Conservation (phyloP, 2,113 vertebrate species). For the Galeopterus variegatus region DNA sequence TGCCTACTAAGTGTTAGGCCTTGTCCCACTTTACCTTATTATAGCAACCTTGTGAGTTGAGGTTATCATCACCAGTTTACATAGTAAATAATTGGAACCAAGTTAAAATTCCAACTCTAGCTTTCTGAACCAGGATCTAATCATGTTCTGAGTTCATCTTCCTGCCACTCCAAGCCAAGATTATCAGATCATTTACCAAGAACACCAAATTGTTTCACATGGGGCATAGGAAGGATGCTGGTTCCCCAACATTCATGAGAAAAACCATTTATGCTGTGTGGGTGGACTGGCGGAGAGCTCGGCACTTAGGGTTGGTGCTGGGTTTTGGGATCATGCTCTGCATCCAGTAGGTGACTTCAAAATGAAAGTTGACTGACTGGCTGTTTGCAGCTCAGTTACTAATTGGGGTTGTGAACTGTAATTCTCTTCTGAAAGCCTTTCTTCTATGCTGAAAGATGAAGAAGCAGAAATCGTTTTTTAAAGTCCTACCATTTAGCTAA, state of each 20-base stretch:
- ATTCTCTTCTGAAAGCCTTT: not conserved
- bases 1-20: constrained; percentile 7
- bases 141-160: not conserved
- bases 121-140: not conserved
- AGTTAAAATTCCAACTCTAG: not conserved
- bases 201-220: not conserved
- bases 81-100: not conserved
- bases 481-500: not conserved
- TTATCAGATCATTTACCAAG: not conserved
- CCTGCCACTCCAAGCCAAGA: not conserved
- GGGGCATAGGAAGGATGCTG: not conserved
- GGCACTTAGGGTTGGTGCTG: not conserved
- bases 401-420: not conserved
- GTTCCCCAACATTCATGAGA: not conserved
- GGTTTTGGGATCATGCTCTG: not conserved
- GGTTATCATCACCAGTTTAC: not conserved
- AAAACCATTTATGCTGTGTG: not conserved
- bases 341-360: not conserved
- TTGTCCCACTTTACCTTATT: constrained; percentile 40
- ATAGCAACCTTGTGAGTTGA: not conserved
- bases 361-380: not conserved
- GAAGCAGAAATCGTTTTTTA: not conserved
- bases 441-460: not conserved
- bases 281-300: not conserved
- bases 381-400: not conserved